Base-by-base conservation (phyloP, 2,113 vertebrate genomes). In the Diadophis punctatus region DNA sequence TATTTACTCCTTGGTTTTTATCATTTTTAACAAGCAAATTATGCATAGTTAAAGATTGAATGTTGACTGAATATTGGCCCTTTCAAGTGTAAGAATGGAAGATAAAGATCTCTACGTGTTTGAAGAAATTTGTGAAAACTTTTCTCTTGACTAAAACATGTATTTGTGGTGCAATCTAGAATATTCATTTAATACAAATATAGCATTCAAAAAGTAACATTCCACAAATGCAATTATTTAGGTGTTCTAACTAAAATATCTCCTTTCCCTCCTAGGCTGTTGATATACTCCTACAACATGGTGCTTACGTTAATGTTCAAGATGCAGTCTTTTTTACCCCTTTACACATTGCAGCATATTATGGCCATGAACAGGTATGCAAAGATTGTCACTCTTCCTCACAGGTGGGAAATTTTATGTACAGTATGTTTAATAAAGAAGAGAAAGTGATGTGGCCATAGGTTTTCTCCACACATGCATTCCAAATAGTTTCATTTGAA, bases 271-370 rank as follows among this genome's bases (percentile, higher is more conserved):
- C 89, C 60, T 80, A 99, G 99, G 98, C 98, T 39, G 98, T 98
- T 16, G 98, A 99, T 48, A 97, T 99, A 4, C 98, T 99, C 2
- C 95, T 99, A 89, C 98, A 99, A 94, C 98, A 99, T 0, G 99
- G 99, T 1, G 99, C 98, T 2, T 98, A 95, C 3, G 98, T 99
- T 88, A 99, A 99, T 0, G 97, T 99, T 58, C 99, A 99, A 95
- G 99, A 99, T 11, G 98, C 99, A 0, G 98, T 99, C 53, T 99
- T 99, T 90, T 99, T 99, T 93, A 99, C 98, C 0, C 98, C 99
- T 0, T 90, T 99, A 94, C 99, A 99, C 39, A 99, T 99, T n/a
- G 98, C 98, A 56, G 97, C 97, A 0, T 98, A 98, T 91, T 98
- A 97, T 1, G 98, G 98, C 9, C 98, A 98, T 0, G 98, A 99